Percentiles rank a stretch among this genome's conserved stretches.
These are phyloP conservation scores for Chionomys nivalis DNA, from an alignment of 2,113 vertebrate species.

Conservation along the genomic window DNA sequence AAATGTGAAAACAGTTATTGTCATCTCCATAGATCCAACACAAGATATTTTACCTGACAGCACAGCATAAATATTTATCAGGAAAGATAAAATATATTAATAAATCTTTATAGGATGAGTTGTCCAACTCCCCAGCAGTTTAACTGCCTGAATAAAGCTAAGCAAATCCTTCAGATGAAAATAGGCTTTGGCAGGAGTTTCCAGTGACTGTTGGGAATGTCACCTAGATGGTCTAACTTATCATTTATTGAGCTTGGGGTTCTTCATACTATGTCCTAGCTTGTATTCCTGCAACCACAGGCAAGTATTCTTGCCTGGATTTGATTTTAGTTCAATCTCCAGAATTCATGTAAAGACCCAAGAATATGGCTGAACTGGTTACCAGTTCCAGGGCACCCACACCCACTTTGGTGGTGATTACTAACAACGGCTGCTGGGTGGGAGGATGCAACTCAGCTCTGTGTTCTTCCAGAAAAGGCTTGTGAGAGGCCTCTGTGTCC, in stretches of 20 bases:
- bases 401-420: neutral
- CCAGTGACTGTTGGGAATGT: neutral
- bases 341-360: neutral
- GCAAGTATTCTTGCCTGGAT: neutral
- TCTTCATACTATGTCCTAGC: conserved; percentile 32
- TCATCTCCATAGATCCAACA: neutral
- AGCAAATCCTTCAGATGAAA: conserved; percentile 54
- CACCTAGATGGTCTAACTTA: conserved; percentile 18
- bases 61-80: conserved; percentile 32
- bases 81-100: conserved; percentile 3
- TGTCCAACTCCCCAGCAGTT: neutral
- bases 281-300: neutral
- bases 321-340: neutral
- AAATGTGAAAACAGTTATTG: conserved; percentile 59
- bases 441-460: neutral
- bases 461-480: conserved; percentile 28
- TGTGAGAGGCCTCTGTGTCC: conserved; percentile 35
- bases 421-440: neutral
- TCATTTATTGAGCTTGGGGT: neutral
- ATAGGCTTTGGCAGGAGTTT: conserved; percentile 17
- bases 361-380: neutral
- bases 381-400: neutral
- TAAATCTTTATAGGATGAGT: conserved; percentile 44
- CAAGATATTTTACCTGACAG: conserved; percentile 28
- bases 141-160: conserved; percentile 28